Evolutionary conservation across 2,797 vertebrate genomes (phyloP).

Genomic region (Hydrophis major): DNA sequence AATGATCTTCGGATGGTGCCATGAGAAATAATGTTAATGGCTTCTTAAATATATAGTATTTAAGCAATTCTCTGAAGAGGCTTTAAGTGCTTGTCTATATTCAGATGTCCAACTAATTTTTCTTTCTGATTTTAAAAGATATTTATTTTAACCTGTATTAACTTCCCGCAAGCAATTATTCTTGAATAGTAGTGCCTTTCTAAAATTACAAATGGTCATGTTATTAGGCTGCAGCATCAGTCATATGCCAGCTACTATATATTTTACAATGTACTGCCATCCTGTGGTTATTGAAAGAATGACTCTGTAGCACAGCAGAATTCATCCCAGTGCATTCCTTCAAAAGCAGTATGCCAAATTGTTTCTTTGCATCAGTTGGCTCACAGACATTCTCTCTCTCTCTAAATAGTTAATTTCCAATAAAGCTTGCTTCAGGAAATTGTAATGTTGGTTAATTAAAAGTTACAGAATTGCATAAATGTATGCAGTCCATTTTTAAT

Average conservation of each 20-base stretch:
- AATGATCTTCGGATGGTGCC: slow-evolving; percentile 11
- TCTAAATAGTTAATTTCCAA: rapidly evolving
- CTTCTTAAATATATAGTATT: not conserved
- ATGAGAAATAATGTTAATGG: slow-evolving; percentile 23
- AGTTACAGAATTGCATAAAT: not conserved
- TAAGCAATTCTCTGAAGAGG: not conserved
- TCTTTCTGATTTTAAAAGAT: not conserved
- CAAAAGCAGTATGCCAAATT: not conserved
- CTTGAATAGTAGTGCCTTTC: slow-evolving; percentile 19
- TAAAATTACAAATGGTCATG: slow-evolving; percentile 36
- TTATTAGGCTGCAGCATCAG: not conserved
- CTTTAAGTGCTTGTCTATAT: slow-evolving; percentile 14
- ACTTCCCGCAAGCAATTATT: not conserved
- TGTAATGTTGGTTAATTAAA: not conserved
- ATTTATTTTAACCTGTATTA: slow-evolving; percentile 36
- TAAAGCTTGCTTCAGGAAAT: not conserved
- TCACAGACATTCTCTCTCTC: not conserved
- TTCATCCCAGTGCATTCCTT: rapidly evolving
- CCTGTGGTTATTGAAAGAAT: slow-evolving; percentile 39
- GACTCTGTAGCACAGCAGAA: not conserved
- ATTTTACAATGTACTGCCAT: slow-evolving; percentile 59
- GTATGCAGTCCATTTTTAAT: not conserved
- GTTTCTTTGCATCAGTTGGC: rapidly evolving
- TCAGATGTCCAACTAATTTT: slow-evolving; percentile 15
- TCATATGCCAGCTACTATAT: slow-evolving; percentile 15